Evolutionary conservation across 2,888 invertebrate species (phyloP).

Genomic region (Drosophila leonis): DNA sequence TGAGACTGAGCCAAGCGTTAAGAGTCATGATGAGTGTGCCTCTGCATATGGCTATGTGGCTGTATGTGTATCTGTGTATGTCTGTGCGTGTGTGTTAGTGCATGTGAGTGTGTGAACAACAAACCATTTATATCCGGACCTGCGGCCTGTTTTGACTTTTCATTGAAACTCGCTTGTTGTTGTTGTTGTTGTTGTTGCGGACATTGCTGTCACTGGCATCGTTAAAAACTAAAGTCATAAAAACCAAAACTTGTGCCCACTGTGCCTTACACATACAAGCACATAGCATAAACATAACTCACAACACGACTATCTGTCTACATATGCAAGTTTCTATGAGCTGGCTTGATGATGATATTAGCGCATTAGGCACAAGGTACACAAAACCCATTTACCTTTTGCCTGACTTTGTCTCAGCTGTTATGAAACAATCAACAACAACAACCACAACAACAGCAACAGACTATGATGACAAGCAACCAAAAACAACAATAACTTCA

Average conservation of each 20-base stretch:
- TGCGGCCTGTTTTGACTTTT: constrained; percentile 79
- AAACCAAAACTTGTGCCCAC: constrained; percentile 65
- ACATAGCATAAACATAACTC: constrained; percentile 31
- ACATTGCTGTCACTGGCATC: constrained; percentile 65
- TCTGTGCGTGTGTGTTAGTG: constrained; percentile 1
- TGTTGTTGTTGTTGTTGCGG: constrained; percentile 37
- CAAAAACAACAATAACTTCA: constrained; percentile 36
- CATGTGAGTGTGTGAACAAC: constrained; percentile 60
- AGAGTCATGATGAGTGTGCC: constrained; percentile 68
- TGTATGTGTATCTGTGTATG: not conserved
- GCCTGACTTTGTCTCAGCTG: constrained; percentile 71
- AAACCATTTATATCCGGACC: constrained; percentile 80
- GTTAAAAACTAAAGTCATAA: constrained; percentile 72
- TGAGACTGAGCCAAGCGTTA: constrained; percentile 72
- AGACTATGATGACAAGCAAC: constrained; percentile 62
- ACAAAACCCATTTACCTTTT: constrained; percentile 77
- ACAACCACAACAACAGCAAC: constrained; percentile 48
- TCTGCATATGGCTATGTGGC: constrained; percentile 36
- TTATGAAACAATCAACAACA: constrained; percentile 78
- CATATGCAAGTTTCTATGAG: constrained; percentile 38
- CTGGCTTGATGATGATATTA: constrained; percentile 72
- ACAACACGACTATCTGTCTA: constrained; percentile 23
- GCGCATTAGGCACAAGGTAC: constrained; percentile 81
- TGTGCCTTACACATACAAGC: constrained; percentile 36
- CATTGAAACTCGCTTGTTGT: constrained; percentile 70